Percentiles rank a stretch among this genome's conserved stretches.
These are phyloP conservation scores for Leucophenga varia DNA, from an alignment of 1,140 invertebrate species.

Conservation along the genomic window DNA sequence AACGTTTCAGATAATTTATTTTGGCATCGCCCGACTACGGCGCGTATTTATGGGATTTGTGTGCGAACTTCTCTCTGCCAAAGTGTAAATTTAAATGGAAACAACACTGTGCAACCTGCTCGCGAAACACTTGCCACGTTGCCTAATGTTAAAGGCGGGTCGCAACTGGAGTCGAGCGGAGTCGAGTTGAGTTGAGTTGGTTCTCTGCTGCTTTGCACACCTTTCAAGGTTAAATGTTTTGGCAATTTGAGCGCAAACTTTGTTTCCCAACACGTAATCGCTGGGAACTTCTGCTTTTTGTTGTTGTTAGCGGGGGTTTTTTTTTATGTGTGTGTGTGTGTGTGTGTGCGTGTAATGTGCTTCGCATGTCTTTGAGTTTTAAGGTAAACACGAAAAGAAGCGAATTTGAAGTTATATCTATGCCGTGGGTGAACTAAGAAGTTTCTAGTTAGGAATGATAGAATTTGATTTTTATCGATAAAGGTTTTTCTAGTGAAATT, in stretches of 20 bases:
- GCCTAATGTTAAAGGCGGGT: too few species aligned
- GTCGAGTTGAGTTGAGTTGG: too few species aligned
- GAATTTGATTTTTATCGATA: too few species aligned
- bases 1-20: slow-evolving; percentile 47
- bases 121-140: too few species aligned
- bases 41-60: slow-evolving; percentile 44
- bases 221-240: slow-evolving; percentile 36
- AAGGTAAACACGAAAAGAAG: too few species aligned
- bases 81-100: slow-evolving; percentile 19
- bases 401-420: too few species aligned
- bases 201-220: slow-evolving; percentile 4
- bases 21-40: slow-evolving; percentile 36
- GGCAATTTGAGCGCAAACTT: background rate
- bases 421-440: too few species aligned
- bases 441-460: too few species aligned
- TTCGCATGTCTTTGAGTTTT: slow-evolving; percentile 11
- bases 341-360: slow-evolving; percentile 4
- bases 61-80: slow-evolving; percentile 24
- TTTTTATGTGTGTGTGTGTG: slow-evolving; percentile 9
- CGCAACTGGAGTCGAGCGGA: too few species aligned
- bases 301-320: slow-evolving; percentile 11
- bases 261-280: too few species aligned
- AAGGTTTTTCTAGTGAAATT: too few species aligned
- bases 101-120: too few species aligned
- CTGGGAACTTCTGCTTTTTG: slow-evolving; percentile 14